phyloP scores from a whole-genome alignment of 92 coral and sea anemone species.

The Plumapathes pennacea region DNA sequence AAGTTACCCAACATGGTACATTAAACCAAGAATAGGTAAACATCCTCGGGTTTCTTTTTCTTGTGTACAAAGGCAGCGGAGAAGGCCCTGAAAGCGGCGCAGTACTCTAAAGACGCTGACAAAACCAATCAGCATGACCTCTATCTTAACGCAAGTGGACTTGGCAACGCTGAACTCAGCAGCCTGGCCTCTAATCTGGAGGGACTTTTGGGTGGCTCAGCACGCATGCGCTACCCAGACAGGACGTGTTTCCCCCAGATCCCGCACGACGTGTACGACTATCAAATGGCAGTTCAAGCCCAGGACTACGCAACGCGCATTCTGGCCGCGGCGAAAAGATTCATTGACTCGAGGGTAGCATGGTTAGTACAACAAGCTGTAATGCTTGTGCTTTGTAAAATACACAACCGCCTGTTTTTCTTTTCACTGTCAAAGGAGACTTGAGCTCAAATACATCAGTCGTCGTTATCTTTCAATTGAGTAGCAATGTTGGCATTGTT shows the following conservation, averaged over 20 bases:
- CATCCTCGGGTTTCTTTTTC: not conserved
- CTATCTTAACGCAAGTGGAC: slow-evolving; percentile 12
- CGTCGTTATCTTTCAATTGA: no score
- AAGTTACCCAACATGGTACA: no score
- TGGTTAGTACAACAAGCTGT: no score
- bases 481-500: no score
- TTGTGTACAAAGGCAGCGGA: slow-evolving; percentile 78
- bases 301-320: slow-evolving; percentile 36
- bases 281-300: slow-evolving; percentile 38
- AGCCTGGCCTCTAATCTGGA: slow-evolving; percentile 40
- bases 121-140: slow-evolving; percentile 52
- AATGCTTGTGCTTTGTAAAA: no score
- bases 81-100: slow-evolving; percentile 78
- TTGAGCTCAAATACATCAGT: no score
- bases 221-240: slow-evolving; percentile 85
- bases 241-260: slow-evolving; percentile 42
- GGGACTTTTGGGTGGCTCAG: slow-evolving; percentile 45
- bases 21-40: no score
- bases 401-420: no score
- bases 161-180: slow-evolving; percentile 33
- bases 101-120: slow-evolving; percentile 49
- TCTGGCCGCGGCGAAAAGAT: no score
- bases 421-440: no score
- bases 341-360: no score
- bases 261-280: slow-evolving; percentile 64